phyloP scores from a whole-genome alignment of 2,888 invertebrate species.

The Diarsia brunnea region DNA sequence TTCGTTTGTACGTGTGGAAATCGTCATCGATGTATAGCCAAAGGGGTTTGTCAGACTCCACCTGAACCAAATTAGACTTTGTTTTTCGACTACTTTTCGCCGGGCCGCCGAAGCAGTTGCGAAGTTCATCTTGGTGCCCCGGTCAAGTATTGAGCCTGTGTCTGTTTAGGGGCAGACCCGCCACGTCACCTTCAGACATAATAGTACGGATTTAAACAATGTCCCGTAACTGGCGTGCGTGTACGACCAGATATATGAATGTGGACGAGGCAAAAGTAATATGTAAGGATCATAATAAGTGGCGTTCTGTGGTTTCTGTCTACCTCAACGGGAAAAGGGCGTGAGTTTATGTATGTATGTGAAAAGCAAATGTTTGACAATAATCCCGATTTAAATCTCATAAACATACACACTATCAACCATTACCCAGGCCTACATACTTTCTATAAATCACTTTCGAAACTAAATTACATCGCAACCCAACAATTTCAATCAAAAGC shows the following conservation, averaged over 20 bases:
- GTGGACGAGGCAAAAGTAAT: too few relatives aligned
- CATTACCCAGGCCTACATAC: not conserved
- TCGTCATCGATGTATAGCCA: not conserved
- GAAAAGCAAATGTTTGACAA: not conserved
- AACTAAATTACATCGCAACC: constrained; percentile 6
- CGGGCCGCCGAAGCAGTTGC: not conserved
- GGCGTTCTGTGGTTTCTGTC: too few relatives aligned
- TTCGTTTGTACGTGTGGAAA: not conserved
- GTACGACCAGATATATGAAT: too few relatives aligned
- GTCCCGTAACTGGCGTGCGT: too few relatives aligned
- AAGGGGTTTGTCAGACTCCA: not conserved
- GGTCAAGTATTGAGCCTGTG: not conserved
- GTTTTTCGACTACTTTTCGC: not conserved
- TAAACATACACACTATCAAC: not conserved
- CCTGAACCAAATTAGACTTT: not conserved
- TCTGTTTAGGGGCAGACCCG: too few relatives aligned
- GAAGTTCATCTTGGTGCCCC: not conserved
- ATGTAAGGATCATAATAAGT: too few relatives aligned
- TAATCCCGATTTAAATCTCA: not conserved
- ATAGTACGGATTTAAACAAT: too few relatives aligned
- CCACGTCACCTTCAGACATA: too few relatives aligned
- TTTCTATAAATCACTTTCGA: constrained; percentile 2
- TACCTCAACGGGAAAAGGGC: too few relatives aligned
- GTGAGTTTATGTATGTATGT: too few relatives aligned
- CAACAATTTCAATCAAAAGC: constrained; percentile 29